Conservation (phyloP, 2,888 invertebrate genomes). For the Mimas tiliae region DNA sequence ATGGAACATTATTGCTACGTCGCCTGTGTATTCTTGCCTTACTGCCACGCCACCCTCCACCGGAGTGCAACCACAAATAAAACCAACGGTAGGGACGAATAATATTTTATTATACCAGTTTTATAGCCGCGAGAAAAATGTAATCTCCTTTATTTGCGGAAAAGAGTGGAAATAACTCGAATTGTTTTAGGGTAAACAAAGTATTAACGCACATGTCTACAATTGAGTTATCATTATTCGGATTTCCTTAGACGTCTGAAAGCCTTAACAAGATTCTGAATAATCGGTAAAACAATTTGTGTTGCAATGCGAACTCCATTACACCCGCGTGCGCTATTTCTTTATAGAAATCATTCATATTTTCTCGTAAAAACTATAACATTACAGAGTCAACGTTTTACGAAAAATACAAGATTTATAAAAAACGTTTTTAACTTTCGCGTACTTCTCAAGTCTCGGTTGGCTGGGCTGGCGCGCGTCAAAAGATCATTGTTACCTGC, state of each 20-base stretch:
- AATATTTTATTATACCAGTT: slow-evolving; percentile 77
- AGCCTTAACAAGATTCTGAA: no score
- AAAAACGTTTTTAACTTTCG: slow-evolving; percentile 50
- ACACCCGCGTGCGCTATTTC: no score
- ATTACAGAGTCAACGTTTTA: background rate
- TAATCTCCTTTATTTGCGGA: slow-evolving; percentile 72
- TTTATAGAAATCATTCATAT: background rate
- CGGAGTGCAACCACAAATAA: slow-evolving; percentile 76
- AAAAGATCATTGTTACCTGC: slow-evolving; percentile 74
- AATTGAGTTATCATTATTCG: background rate
- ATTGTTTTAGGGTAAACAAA: slow-evolving; percentile 56
- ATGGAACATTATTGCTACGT: slow-evolving; percentile 53
- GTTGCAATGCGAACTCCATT: no score
- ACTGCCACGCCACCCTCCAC: slow-evolving; percentile 56
- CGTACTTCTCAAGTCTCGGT: slow-evolving; percentile 51
- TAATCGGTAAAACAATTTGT: no score
- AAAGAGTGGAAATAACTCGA: slow-evolving; percentile 62
- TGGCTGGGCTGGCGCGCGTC: slow-evolving; percentile 58
- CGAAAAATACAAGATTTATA: background rate
- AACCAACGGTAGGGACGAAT: slow-evolving; percentile 62
- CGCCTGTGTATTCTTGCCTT: slow-evolving; percentile 59
- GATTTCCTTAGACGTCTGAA: background rate
- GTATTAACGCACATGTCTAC: slow-evolving; percentile 44
- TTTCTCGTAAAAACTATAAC: background rate
- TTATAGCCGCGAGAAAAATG: slow-evolving; percentile 75